phyloP scores from a whole-genome alignment of 2,888 invertebrate species.

The Hirtodrosophila cameraria region DNA sequence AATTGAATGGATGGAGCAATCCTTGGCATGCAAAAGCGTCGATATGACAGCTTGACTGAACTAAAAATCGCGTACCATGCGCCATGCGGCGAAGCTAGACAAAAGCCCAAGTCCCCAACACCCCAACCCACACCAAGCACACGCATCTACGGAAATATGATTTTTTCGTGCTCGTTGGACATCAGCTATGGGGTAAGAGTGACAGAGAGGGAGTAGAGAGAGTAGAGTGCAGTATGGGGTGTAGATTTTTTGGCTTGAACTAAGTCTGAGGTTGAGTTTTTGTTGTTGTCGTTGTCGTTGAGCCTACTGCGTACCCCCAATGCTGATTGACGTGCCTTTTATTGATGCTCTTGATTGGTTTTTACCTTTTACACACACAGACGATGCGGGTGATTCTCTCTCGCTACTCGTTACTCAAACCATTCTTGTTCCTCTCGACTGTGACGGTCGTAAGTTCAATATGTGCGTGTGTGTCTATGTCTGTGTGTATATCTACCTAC shows the following conservation, averaged over 20 bases:
- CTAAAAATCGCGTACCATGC: conserved; percentile 64
- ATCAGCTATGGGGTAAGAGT: conserved; percentile 10
- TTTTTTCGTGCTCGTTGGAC: conserved; percentile 64
- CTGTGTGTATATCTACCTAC: not conserved
- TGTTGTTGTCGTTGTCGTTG: no score
- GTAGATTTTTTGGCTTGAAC: not conserved
- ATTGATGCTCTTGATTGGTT: conserved; percentile 84
- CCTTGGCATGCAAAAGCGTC: conserved; percentile 69
- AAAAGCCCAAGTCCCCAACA: no score
- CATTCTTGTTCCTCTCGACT: not conserved
- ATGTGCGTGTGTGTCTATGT: conserved; percentile 61
- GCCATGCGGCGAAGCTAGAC: conserved; percentile 55
- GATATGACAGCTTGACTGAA: conserved; percentile 79
- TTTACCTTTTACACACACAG: conserved; percentile 77
- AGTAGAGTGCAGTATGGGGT: not conserved
- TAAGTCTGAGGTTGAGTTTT: conserved; percentile 22
- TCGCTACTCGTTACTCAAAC: conserved; percentile 4
- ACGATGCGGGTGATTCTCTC: conserved; percentile 57
- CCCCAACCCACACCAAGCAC: no score
- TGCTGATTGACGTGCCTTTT: conserved; percentile 84
- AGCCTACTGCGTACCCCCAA: conserved; percentile 47
- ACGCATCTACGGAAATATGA: conserved; percentile 65
- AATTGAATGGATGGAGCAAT: not conserved
- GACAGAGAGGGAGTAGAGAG: not conserved
- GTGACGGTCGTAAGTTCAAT: conserved; percentile 77